Percentiles rank a stretch among this genome's conserved stretches.
These are phyloP conservation scores for Ormyrus nitidulus DNA, from an alignment of 2,888 invertebrate genomes.

Conservation along the genomic window DNA sequence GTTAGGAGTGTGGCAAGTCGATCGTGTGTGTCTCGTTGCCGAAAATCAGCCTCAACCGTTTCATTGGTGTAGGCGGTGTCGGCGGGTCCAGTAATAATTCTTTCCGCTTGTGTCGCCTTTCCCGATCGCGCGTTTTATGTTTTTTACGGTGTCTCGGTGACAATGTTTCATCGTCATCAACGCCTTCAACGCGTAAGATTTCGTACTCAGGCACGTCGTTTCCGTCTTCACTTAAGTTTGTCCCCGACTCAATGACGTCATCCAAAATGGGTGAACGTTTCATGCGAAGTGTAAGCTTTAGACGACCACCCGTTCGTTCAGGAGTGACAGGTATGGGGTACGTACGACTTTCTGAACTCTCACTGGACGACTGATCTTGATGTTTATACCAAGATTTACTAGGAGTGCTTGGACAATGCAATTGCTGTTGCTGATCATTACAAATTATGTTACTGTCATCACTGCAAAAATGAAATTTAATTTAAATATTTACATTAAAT, in stretches of 20 bases:
- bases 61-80: conserved; percentile 85
- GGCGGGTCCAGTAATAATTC: conserved; percentile 77
- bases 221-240: conserved; percentile 82
- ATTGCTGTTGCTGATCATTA: conserved; percentile 5
- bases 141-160: conserved; percentile 76
- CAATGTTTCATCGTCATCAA: conserved; percentile 72
- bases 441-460: conserved; percentile 7
- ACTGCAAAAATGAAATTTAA: neutral
- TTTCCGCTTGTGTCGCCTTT: conserved; percentile 79
- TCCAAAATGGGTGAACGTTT: conserved; percentile 91
- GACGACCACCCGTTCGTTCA: conserved; percentile 77
- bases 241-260: conserved; percentile 89
- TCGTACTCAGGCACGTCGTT: conserved; percentile 88
- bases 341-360: conserved; percentile 62
- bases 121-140: conserved; percentile 79
- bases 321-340: conserved; percentile 77
- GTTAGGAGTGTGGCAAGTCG: conserved; percentile 86
- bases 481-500: neutral
- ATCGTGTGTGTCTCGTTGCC: conserved; percentile 93
- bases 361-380: conserved; percentile 63
- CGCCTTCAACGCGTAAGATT: conserved; percentile 88
- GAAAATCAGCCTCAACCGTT: conserved; percentile 90
- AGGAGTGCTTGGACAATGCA: neutral
- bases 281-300: conserved; percentile 90
- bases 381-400: conserved; percentile 23